phyloP scores from a whole-genome alignment of 2,113 vertebrate genomes.

The Callaeas wilsoni region DNA sequence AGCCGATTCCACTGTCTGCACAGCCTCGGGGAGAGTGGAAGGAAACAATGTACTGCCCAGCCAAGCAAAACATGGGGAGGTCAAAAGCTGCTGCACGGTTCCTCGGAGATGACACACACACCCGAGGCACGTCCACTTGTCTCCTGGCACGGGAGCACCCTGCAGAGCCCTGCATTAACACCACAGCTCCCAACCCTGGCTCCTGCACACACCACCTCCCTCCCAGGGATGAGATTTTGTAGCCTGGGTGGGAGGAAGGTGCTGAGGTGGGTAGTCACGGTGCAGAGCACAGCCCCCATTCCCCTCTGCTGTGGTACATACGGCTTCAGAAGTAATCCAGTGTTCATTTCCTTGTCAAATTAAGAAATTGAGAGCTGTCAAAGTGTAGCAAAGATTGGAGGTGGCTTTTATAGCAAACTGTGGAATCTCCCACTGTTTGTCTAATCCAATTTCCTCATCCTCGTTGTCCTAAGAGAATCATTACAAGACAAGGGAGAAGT shows the following conservation, averaged over 20 bases:
- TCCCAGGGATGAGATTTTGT: neutral
- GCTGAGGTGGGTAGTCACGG: neutral
- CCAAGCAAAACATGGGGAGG: neutral
- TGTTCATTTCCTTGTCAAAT: constrained; percentile 31
- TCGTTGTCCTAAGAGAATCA: constrained; percentile 25
- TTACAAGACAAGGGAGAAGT: neutral
- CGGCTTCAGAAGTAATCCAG: neutral
- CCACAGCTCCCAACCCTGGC: accelerated
- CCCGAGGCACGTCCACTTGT: neutral
- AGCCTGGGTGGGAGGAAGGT: neutral
- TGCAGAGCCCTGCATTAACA: neutral
- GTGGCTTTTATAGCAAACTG: constrained; percentile 4
- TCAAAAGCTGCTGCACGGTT: neutral
- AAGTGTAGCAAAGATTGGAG: neutral
- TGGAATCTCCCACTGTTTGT: constrained; percentile 35
- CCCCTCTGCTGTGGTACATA: accelerated
- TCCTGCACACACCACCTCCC: neutral
- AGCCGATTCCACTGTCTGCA: neutral
- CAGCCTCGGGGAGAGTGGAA: neutral
- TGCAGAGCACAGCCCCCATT: neutral
- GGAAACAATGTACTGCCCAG: neutral
- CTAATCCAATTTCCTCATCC: constrained; percentile 34
- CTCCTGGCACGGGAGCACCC: neutral
- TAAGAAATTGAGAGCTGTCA: constrained; percentile 35
- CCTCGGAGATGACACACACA: neutral